Conservation (phyloP, 2,797 vertebrate genomes). For the Enteromius unitaeniatus region DNA sequence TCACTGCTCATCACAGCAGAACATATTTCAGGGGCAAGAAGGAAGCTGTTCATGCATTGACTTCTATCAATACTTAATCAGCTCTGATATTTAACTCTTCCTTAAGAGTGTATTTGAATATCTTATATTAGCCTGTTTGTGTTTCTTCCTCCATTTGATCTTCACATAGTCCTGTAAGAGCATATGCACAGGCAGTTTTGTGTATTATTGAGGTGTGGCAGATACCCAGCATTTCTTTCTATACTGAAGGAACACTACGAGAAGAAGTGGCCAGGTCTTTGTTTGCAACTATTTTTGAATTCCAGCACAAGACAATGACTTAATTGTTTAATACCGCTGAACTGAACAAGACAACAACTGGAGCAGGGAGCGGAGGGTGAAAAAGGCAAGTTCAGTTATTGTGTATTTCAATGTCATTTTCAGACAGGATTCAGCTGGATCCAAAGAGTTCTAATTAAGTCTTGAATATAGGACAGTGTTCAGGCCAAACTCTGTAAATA, state of each 20-base stretch:
- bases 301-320: constrained; percentile 27
- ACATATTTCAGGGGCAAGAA: not conserved
- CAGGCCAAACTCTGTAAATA: not conserved
- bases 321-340: constrained; percentile 28
- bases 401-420: not conserved
- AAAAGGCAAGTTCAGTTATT: constrained; percentile 26
- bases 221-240: not conserved
- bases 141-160: constrained; percentile 13
- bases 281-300: not conserved
- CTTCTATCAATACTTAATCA: not conserved
- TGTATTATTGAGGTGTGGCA: constrained; percentile 50
- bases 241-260: not conserved
- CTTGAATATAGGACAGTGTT: not conserved
- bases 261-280: not conserved
- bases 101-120: not conserved
- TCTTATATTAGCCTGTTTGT: not conserved
- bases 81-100: not conserved
- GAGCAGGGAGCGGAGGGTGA: constrained; percentile 47
- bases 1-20: not conserved
- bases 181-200: constrained; percentile 25
- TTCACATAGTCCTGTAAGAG: not conserved
- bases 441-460: not conserved
- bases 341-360: constrained; percentile 68
- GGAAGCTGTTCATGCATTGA: not conserved
- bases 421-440: constrained; percentile 1